These are phyloP conservation scores for Centroberyx gerrardi DNA, from an alignment of 2,797 vertebrate species.

Conservation along the genomic window DNA sequence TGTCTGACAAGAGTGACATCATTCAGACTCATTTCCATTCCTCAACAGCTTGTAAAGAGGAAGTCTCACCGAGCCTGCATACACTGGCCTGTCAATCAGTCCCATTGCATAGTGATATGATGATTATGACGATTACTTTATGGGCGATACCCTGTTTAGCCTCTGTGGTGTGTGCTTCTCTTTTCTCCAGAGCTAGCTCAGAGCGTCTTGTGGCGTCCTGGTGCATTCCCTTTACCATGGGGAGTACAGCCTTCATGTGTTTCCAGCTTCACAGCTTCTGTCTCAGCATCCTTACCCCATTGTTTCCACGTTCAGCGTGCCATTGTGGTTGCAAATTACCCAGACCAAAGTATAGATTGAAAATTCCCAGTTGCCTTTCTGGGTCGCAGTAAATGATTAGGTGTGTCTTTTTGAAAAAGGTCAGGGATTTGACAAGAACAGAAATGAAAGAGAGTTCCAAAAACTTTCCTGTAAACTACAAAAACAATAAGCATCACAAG, in stretches of 20 bases:
- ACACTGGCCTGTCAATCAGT: constrained; percentile 40
- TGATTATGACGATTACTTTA: constrained; percentile 14
- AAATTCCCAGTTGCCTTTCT: constrained; percentile 45
- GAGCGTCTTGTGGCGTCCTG: constrained; percentile 24
- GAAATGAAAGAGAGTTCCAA: constrained; percentile 49
- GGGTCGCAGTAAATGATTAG: constrained; percentile 6
- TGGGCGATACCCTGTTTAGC: constrained; percentile 21
- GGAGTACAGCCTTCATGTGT: constrained; percentile 29
- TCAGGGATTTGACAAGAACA: constrained; percentile 54
- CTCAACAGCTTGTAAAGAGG: constrained; percentile 50
- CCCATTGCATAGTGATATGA: constrained; percentile 30
- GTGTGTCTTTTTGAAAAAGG: constrained; percentile 35
- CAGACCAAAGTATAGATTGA: constrained; percentile 17
- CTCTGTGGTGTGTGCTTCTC: constrained; percentile 59
- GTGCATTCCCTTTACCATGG: constrained; percentile 64
- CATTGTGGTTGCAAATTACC: constrained; percentile 43
- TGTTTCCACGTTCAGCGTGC: constrained; percentile 24
- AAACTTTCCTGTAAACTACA: constrained; percentile 48
- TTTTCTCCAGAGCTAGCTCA: constrained; percentile 63
- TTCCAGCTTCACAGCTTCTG: constrained; percentile 60
- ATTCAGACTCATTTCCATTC: constrained; percentile 42
- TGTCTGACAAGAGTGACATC: constrained; percentile 58
- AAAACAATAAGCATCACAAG: constrained; percentile 37
- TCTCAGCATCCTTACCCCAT: constrained; percentile 36
- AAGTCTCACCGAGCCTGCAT: constrained; percentile 48